phyloP scores from a whole-genome alignment of 2,888 invertebrate genomes.

The Caenorhabditis panamensis region DNA sequence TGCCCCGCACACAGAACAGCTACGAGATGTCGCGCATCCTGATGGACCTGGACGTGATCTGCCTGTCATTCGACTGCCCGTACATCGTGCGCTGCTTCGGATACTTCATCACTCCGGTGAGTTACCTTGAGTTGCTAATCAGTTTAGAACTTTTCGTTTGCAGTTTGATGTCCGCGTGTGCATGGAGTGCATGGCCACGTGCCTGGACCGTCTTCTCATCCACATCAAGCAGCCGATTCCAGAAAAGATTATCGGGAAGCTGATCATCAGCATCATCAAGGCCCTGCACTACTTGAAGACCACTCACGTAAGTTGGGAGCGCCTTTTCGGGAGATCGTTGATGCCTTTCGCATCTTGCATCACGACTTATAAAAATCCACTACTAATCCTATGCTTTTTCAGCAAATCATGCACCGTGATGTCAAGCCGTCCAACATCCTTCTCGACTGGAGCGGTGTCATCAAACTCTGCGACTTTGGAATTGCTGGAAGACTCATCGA shows the following conservation, averaged over 20 bases:
- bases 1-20: conserved; percentile 95
- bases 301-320: conserved; percentile 84
- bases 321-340: not conserved
- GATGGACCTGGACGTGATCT: conserved; percentile 98
- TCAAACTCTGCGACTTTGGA: conserved; percentile 99
- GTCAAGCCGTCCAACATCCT: conserved; percentile 93
- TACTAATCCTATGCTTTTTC: conserved; percentile 10
- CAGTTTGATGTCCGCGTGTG: conserved; percentile 96
- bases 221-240: conserved; percentile 89
- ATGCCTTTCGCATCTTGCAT: too few relatives aligned
- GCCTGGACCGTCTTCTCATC: conserved; percentile 96
- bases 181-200: conserved; percentile 99
- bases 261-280: conserved; percentile 96
- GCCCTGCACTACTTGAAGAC: conserved; percentile 98
- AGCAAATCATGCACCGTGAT: conserved; percentile 79
- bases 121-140: conserved; percentile 35
- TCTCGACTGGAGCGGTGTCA: conserved; percentile 92
- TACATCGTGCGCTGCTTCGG: conserved; percentile 98
- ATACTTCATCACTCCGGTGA: conserved; percentile 96
- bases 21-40: conserved; percentile 98
- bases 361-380: too few relatives aligned
- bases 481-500: conserved; percentile 92
- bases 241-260: conserved; percentile 95
- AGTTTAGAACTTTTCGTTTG: conserved; percentile 28
- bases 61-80: conserved; percentile 96